Conservation (phyloP, 2,888 invertebrate species). For the Philopedon plagiatum region DNA sequence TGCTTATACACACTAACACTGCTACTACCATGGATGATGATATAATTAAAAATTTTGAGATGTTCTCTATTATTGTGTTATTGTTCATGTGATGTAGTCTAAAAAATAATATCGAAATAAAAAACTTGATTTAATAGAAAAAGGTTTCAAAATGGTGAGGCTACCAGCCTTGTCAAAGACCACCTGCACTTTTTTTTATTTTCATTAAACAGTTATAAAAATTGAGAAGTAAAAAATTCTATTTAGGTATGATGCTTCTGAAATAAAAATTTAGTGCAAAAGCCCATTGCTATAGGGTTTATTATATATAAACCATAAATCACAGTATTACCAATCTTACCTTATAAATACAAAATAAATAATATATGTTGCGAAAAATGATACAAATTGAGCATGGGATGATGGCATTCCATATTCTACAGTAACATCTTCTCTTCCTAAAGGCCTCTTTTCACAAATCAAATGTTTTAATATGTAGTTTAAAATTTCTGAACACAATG, state of each 20-base stretch:
- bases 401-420: conserved; percentile 94
- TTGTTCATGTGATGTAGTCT: conserved; percentile 89
- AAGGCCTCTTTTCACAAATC: conserved; percentile 86
- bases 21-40: conserved; percentile 74
- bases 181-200: not conserved
- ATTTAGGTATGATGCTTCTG: too few species aligned
- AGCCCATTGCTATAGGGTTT: too few species aligned
- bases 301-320: too few species aligned
- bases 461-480: conserved; percentile 87
- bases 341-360: conserved; percentile 89
- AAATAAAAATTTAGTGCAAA: too few species aligned
- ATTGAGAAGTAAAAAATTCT: too few species aligned
- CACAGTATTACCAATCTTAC: conserved; percentile 69
- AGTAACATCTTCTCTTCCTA: conserved; percentile 77
- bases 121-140: too few species aligned
- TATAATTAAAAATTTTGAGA: conserved; percentile 80
- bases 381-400: conserved; percentile 91
- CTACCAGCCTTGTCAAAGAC: too few species aligned
- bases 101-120: too few species aligned
- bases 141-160: too few species aligned
- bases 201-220: too few species aligned
- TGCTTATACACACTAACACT: conserved; percentile 76
- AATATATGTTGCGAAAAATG: conserved; percentile 91
- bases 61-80: conserved; percentile 81
- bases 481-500: conserved; percentile 81